Conservation (phyloP, 2,113 vertebrate genomes). For the Meles meles region DNA sequence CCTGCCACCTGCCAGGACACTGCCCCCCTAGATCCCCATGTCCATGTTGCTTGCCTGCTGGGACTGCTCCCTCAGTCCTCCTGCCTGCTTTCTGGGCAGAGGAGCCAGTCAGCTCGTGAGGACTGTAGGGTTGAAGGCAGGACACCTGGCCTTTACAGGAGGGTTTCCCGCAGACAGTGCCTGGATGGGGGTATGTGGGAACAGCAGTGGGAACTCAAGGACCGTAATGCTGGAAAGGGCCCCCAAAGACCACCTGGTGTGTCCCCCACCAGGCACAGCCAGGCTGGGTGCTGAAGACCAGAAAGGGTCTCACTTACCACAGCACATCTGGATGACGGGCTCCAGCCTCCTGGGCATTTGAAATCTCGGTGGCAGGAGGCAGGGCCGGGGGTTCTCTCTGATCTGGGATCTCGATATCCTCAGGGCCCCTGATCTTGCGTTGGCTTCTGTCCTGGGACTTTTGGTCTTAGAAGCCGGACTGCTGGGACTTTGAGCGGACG, state of each 20-base stretch:
- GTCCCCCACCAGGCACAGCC: neutral
- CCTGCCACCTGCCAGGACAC: neutral
- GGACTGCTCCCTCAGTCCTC: accelerated
- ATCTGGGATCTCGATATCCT: no score
- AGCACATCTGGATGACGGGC: neutral
- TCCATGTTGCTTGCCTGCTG: neutral
- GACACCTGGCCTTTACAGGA: neutral
- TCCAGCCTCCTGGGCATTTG: neutral
- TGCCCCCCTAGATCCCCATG: accelerated
- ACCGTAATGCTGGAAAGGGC: neutral
- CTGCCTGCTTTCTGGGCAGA: neutral
- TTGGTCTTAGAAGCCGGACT: neutral
- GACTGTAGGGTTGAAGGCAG: neutral
- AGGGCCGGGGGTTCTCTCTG: neutral
- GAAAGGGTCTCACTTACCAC: neutral
- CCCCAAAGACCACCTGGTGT: neutral
- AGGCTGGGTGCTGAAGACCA: neutral
- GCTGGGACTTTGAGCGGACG: neutral
- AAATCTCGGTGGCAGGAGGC: neutral
- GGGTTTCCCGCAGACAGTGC: neutral
- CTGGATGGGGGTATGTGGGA: neutral
- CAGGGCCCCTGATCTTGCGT: neutral
- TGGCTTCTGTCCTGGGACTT: neutral
- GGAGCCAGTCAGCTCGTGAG: neutral
- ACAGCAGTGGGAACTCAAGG: neutral